Evolutionary conservation across 2,888 invertebrate species (phyloP).

Genomic region (Pristionchus exspectatus): DNA sequence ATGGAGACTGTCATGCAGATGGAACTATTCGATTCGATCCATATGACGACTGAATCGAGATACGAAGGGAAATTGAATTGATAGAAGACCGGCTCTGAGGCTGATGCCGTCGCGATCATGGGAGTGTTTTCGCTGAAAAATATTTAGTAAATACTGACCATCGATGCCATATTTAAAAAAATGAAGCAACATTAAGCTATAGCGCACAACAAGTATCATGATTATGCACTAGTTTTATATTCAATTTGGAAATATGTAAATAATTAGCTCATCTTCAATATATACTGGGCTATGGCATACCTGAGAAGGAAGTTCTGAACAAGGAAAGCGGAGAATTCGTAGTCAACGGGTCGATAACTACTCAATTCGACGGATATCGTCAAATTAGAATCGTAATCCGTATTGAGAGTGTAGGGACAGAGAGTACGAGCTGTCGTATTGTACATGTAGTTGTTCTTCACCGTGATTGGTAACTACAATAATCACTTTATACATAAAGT

Average conservation of each 20-base stretch:
- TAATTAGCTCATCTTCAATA: background rate
- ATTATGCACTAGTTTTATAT: background rate
- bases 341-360: slow-evolving; percentile 61
- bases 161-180: too few species aligned
- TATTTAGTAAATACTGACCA: too few species aligned
- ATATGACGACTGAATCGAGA: slow-evolving; percentile 79
- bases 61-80: slow-evolving; percentile 83
- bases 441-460: slow-evolving; percentile 64
- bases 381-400: background rate
- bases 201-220: too few species aligned
- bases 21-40: slow-evolving; percentile 80
- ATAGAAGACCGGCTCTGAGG: slow-evolving; percentile 84
- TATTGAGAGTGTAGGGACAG: slow-evolving; percentile 61
- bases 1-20: slow-evolving; percentile 88
- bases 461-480: slow-evolving; percentile 63
- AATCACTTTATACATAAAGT: background rate
- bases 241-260: background rate
- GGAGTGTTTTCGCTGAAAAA: slow-evolving; percentile 59
- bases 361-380: slow-evolving; percentile 62
- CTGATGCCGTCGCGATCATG: slow-evolving; percentile 69
- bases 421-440: slow-evolving; percentile 62
- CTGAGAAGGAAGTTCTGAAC: slow-evolving; percentile 61
- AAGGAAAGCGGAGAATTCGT: slow-evolving; percentile 59
- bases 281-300: slow-evolving; percentile 55
- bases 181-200: too few species aligned